These are phyloP conservation scores for Sorex maritimensis DNA, from an alignment of 2,797 vertebrate genomes.

Conservation along the genomic window DNA sequence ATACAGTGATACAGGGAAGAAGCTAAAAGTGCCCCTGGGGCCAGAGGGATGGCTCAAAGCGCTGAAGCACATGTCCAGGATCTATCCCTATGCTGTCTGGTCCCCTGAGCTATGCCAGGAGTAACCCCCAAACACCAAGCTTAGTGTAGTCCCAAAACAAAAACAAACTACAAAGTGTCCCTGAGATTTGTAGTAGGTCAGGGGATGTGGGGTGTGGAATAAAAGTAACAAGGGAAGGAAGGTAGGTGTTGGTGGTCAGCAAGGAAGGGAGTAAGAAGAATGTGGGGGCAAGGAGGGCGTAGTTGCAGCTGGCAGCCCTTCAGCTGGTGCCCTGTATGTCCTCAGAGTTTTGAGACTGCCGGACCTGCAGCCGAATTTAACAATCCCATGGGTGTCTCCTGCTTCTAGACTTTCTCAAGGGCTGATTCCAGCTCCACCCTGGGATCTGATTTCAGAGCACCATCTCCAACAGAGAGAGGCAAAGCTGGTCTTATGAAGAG, in stretches of 20 bases:
- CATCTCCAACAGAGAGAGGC: neutral
- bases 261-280: neutral
- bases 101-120: too few species aligned
- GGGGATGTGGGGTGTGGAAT: too few species aligned
- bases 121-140: too few species aligned
- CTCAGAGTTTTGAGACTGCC: neutral
- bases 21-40: too few species aligned
- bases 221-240: neutral
- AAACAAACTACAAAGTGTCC: neutral
- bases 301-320: neutral
- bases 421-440: neutral
- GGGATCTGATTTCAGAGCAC: neutral
- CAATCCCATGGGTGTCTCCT: neutral
- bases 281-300: fast-evolving
- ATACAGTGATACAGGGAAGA: neutral
- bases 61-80: too few species aligned
- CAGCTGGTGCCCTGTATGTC: neutral
- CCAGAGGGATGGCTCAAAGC: too few species aligned
- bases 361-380: neutral
- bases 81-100: too few species aligned
- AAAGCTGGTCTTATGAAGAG: neutral
- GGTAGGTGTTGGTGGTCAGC: neutral
- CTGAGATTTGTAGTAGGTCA: neutral
- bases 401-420: neutral
- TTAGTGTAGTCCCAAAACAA: too few species aligned